phyloP scores from a whole-genome alignment of 2,888 invertebrate species.

The Cinara cedri region DNA sequence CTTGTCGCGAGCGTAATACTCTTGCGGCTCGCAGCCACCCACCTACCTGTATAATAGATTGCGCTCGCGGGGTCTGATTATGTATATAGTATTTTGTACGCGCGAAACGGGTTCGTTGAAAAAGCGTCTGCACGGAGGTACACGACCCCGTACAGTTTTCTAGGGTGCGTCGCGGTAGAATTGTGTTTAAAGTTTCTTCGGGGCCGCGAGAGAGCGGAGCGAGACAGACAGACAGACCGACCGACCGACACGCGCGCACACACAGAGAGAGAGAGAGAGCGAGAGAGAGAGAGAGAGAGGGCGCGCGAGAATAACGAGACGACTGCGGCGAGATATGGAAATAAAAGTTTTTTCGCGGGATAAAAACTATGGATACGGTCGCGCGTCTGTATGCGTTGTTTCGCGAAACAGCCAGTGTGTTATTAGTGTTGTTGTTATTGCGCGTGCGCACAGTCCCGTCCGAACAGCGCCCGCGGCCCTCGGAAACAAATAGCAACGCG shows the following conservation, averaged over 20 bases:
- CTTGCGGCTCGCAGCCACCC: too few relatives aligned
- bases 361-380: background rate
- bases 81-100: background rate
- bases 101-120: background rate
- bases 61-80: conserved; percentile 1
- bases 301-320: background rate
- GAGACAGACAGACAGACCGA: background rate
- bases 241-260: too few relatives aligned
- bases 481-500: too few relatives aligned
- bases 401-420: background rate
- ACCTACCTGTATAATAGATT: conserved; percentile 26
- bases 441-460: background rate
- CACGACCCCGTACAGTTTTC: background rate
- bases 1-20: conserved; percentile 10
- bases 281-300: background rate
- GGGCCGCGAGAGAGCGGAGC: too few relatives aligned
- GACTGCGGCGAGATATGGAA: background rate
- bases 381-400: background rate
- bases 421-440: too few relatives aligned
- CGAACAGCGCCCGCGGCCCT: too few relatives aligned
- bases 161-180: background rate
- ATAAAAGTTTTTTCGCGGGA: conserved; percentile 34
- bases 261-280: background rate
- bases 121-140: background rate
- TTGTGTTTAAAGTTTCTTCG: conserved; percentile 4